Conservation (phyloP, 2,888 invertebrate species). For the Heliothis peltigera region DNA sequence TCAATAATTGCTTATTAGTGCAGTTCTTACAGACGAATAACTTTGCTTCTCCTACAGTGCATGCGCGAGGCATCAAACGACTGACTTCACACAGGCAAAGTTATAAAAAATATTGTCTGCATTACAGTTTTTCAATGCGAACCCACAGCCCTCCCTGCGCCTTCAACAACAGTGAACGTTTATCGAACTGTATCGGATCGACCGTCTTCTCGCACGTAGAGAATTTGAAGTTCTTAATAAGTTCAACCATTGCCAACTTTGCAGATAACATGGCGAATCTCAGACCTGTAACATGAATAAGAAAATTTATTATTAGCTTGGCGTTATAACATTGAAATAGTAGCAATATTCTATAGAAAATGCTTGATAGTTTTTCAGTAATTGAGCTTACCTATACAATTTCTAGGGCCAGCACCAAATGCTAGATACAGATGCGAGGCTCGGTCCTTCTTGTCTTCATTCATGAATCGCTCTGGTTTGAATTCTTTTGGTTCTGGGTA, state of each 20-base stretch:
- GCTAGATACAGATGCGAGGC: constrained; percentile 87
- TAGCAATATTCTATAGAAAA: too few species aligned
- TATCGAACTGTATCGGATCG: constrained; percentile 79
- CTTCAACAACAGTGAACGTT: constrained; percentile 78
- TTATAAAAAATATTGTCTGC: neutral
- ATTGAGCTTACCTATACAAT: constrained; percentile 83
- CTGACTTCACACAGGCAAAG: too few species aligned
- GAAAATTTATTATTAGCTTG: neutral
- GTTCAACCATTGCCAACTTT: constrained; percentile 83
- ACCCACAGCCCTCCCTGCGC: constrained; percentile 82
- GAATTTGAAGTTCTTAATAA: constrained; percentile 84
- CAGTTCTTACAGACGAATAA: neutral
- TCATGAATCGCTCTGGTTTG: constrained; percentile 88
- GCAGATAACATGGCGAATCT: constrained; percentile 88
- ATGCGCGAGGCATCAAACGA: neutral
- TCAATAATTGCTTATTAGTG: neutral
- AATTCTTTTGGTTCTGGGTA: constrained; percentile 89
- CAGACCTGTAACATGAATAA: constrained; percentile 77
- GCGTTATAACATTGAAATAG: neutral
- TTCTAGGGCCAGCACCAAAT: constrained; percentile 89
- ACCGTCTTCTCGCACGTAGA: constrained; percentile 78
- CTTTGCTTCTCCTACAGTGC: neutral
- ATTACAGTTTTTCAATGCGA: constrained; percentile 69
- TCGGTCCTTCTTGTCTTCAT: constrained; percentile 86
- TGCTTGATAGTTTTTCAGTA: neutral